Evolutionary conservation across 2,797 vertebrate genomes (phyloP).

Genomic region (Lycodopsis pacificus): DNA sequence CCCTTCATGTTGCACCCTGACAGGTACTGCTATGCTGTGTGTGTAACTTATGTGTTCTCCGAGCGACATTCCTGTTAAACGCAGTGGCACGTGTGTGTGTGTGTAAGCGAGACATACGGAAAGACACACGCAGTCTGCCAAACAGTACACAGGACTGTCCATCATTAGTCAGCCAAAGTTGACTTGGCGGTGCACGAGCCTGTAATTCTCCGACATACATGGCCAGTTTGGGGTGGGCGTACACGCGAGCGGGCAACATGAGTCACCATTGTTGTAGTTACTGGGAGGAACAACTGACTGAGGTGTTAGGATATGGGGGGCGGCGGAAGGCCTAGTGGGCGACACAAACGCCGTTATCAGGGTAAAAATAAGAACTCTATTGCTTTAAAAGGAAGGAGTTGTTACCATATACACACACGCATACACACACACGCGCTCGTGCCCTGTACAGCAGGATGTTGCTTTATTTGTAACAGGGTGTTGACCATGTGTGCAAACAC

Average conservation of each 20-base stretch:
- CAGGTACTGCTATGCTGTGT: not conserved
- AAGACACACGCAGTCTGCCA: not conserved
- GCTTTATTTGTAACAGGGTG: constrained; percentile 60
- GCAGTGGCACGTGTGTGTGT: constrained; percentile 6
- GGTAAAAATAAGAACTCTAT: not conserved
- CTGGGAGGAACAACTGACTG: constrained; percentile 41
- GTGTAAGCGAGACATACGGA: not conserved
- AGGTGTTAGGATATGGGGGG: constrained; percentile 4
- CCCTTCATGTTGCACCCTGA: not conserved
- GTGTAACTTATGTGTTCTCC: not conserved
- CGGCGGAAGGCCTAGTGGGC: not conserved
- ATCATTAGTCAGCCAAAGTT: constrained; percentile 28
- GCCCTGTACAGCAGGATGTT: constrained; percentile 65
- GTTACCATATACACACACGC: not conserved
- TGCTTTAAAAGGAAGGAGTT: not conserved
- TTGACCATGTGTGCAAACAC: constrained; percentile 71
- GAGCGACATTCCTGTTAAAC: no score
- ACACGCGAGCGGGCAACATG: constrained; percentile 42
- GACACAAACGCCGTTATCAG: not conserved
- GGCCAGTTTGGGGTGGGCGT: constrained; percentile 21
- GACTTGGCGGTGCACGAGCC: constrained; percentile 4
- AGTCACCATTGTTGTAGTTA: constrained; percentile 66
- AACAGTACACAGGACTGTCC: not conserved
- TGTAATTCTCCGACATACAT: constrained; percentile 12
- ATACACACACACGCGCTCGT: not conserved